Evolutionary conservation across 1,140 invertebrate genomes (phyloP).

Genomic region (Polyergus mexicanus): DNA sequence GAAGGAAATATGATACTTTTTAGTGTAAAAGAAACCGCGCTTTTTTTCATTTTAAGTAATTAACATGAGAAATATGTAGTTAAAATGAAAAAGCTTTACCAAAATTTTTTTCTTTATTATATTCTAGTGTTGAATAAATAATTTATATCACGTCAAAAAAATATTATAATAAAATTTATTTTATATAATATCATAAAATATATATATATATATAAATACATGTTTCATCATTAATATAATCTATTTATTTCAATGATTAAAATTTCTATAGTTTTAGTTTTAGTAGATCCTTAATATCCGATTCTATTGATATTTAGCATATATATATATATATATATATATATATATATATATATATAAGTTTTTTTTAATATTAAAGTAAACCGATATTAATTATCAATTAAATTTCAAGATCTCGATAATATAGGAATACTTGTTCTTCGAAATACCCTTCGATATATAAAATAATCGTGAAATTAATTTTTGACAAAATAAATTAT

Average conservation of each 20-base stretch:
- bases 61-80: neutral
- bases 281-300: neutral
- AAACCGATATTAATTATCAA: neutral
- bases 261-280: neutral
- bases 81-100: neutral
- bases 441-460: neutral
- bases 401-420: neutral
- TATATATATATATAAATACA: too few relatives aligned
- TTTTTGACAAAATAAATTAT: neutral
- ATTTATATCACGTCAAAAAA: neutral
- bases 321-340: too few relatives aligned
- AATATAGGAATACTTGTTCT: neutral
- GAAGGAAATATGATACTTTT: constrained; percentile 10
- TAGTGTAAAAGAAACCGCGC: neutral
- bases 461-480: neutral
- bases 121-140: neutral
- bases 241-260: too few relatives aligned
- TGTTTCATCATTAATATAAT: neutral
- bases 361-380: neutral
- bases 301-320: neutral
- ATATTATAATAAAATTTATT: neutral
- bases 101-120: neutral
- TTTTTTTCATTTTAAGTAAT: neutral
- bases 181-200: too few relatives aligned
- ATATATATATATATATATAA: too few relatives aligned